Evolutionary conservation across 2,113 vertebrate species (phyloP), one percentile per base, ranked within the genome.

Genomic region (Chiloscyllium plagiosum): DNA sequence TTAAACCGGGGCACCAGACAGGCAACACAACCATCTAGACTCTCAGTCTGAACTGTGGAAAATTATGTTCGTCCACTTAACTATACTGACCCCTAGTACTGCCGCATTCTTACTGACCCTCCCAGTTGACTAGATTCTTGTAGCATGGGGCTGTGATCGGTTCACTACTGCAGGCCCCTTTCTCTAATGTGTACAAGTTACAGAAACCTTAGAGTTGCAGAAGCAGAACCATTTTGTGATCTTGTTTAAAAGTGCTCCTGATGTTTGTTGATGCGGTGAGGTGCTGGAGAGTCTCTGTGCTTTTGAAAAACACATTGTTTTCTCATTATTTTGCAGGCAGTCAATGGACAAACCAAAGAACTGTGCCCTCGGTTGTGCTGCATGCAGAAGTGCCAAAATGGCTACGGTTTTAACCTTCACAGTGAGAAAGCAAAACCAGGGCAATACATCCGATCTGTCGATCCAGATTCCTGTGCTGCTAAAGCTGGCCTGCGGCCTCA

Each of bases 361-460:
- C 97, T 97, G 66, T 97, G 98, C 4, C 99, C 99, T 0, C 98
- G 99, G 3, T 98, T 99, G 85, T 99, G 98, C 97, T 98, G 98
- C 96, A 97, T 99, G 96, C 96, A 97, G 96, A 98, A 98, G 95
- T 97, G 98, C 4, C 97, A 98, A 96, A 97, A 95, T 0, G 99
- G 99, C 96, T 99, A 99, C 0, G 99, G 99, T 80, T 99, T 99
- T 97, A 99, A 99, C 97, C 97, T 99, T 96, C 99, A 99, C 97
- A 99, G 98, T 0, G 98, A 99, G 96, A 99, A 99, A 96, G 97
- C 97, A 0, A 98, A 98, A 72, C 97, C 97, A 0, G 99, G 99
- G 1, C 99, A 99, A 97, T 99, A 98, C 96, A 98, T 99, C 96
- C 98, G 99, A 69, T 98, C 98, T 0, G 99, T 99, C 56, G 99